Percentiles rank a stretch among this genome's conserved stretches.
phyloP scores from a whole-genome alignment of 1,140 invertebrate species.

The Stegodyphus mimosarum region DNA sequence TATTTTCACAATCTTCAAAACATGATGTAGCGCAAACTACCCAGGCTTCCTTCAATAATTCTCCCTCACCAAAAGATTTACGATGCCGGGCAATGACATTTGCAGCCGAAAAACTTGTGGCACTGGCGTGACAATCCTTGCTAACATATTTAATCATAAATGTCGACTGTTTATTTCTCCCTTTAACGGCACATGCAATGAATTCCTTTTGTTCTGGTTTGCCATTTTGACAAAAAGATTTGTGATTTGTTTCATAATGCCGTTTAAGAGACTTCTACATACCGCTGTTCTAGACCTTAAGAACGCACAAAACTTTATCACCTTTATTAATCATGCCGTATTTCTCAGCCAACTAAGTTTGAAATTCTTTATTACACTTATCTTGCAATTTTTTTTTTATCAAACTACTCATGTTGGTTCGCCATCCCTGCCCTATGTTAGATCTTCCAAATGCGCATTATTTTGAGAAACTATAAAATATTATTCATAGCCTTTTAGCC shows the following conservation, averaged over 20 bases:
- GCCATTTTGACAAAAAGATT: not conserved
- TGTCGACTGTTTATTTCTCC: not conserved
- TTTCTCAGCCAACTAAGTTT: too few relatives aligned
- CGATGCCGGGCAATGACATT: not conserved
- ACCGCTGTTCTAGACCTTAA: not conserved
- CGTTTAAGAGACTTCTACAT: conserved; percentile 5
- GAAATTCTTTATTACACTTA: too few relatives aligned
- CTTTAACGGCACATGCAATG: not conserved
- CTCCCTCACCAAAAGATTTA: not conserved
- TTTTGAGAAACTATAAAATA: too few relatives aligned
- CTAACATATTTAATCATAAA: conserved; percentile 13
- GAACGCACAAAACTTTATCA: too few relatives aligned
- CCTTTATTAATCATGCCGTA: too few relatives aligned
- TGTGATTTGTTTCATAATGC: conserved; percentile 14
- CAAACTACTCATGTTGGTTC: too few relatives aligned
- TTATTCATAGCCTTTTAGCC: too few relatives aligned
- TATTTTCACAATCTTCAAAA: conserved; percentile 6
- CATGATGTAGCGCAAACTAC: not conserved
- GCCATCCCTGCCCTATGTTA: too few relatives aligned
- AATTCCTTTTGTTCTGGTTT: not conserved
- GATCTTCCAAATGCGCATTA: too few relatives aligned
- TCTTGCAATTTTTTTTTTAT: too few relatives aligned
- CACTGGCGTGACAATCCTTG: not conserved
- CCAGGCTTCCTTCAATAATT: not conserved
- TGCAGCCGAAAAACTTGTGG: conserved; percentile 6